phyloP scores from a whole-genome alignment of 2,113 vertebrate species.

The Heteronetta atricapilla region DNA sequence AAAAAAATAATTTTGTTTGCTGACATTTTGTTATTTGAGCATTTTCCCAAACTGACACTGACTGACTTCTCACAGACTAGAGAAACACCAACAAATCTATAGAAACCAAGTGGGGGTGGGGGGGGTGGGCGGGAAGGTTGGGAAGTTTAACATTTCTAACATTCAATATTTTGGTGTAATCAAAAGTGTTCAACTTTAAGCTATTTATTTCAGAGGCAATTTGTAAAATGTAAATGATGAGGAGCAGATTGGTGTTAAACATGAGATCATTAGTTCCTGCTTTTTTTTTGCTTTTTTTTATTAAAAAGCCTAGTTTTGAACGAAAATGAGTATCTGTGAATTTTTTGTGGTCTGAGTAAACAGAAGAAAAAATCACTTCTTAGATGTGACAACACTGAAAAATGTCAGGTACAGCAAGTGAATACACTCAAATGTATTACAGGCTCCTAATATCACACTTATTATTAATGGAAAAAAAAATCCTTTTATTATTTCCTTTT shows the following conservation, averaged over 20 bases:
- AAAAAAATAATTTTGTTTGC: background rate
- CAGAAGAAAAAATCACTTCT: background rate
- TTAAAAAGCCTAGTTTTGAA: background rate
- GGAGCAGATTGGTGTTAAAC: background rate
- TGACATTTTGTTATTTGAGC: background rate
- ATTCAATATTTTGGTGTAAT: background rate
- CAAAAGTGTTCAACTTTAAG: background rate
- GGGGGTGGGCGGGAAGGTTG: background rate
- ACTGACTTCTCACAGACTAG: background rate
- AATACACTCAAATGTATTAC: background rate
- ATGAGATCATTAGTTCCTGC: background rate
- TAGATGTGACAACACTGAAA: background rate
- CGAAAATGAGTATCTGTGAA: background rate
- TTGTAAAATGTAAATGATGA: background rate
- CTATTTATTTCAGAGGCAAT: background rate
- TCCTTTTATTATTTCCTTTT: constrained; percentile 18
- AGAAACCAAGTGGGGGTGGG: background rate
- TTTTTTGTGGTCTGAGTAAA: background rate
- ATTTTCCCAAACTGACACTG: background rate
- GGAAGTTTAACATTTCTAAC: background rate
- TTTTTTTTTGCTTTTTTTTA: background rate
- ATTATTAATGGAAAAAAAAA: background rate
- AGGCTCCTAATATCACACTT: background rate
- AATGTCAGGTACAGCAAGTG: background rate
- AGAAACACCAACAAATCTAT: background rate